Evolutionary conservation across 2,797 vertebrate species (phyloP), one percentile per base, ranked within the genome.

Genomic region (Lithobates sylvaticus): DNA sequence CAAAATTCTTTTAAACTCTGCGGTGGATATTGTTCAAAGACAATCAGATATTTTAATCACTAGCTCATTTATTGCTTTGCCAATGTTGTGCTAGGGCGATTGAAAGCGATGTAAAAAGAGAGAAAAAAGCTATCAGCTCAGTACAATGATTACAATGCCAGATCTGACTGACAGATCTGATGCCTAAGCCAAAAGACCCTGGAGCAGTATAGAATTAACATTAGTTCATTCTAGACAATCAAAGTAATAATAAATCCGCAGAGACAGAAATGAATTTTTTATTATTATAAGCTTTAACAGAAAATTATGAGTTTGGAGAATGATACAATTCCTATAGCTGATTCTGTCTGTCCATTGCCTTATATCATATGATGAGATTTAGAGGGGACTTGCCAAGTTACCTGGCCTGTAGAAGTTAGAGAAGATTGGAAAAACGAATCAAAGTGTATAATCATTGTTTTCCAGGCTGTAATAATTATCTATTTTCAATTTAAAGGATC

Each of bases 131-230:
- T 34, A 80, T 69, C 26, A 70, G 68, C 21, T 10, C 16, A 15
- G 29, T 47, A 26, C 77, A 79, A 80, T 65, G n/a, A 10, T 80
- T 54, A 80, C 16, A 44, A 71, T 80, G 78, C 26, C 78, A 58
- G 12, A n/a, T 34, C 47, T 80, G 78, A 80, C 32, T 80, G 78
- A 70, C 64, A 80, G 68, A 54, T 80, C 44, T 4, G 67, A 80
- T 47, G 3, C 44, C 67, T 68, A 47, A 68, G 64, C 68, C 47
- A 65, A 71, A 80, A 70, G 65, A 70, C 78, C 67, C 78, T 3
- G 78, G 44, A 36, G 65, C 26, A 13, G 44, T 50, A 47, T 47
- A 34, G 77, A 79, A 79, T 69, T 69, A 69, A 39, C 61, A 65
- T 47, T 32, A 50, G 36, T 70, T 70, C 42, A 50, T 27, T 50